Percentiles rank a stretch among this genome's conserved stretches.
phyloP scores from a whole-genome alignment of 2,797 vertebrate genomes.

The Liasis olivaceus region DNA sequence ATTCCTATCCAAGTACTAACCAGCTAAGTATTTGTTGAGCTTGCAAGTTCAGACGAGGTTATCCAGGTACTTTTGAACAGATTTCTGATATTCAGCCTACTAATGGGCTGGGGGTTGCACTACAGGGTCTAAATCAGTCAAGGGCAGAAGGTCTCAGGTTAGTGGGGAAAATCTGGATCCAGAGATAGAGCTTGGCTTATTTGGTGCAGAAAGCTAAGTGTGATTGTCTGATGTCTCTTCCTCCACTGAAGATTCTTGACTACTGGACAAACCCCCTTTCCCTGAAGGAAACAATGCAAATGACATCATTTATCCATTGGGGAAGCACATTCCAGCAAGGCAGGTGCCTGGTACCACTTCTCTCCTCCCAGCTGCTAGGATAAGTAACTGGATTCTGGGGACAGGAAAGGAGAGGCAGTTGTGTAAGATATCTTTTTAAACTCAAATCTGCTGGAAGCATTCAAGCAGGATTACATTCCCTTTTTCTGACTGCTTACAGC shows the following conservation, averaged over 20 bases:
- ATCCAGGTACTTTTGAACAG: no score
- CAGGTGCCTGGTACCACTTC: not conserved
- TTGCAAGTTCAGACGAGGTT: no score
- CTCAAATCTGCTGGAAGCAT: not conserved
- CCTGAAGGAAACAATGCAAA: not conserved
- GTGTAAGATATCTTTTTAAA: no score
- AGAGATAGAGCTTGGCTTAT: not conserved
- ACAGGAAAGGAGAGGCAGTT: not conserved
- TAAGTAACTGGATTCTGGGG: not conserved
- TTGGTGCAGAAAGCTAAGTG: not conserved
- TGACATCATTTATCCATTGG: not conserved
- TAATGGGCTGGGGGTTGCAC: not conserved
- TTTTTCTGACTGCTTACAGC: not conserved
- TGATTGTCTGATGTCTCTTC: not conserved
- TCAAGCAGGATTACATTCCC: not conserved
- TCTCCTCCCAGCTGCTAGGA: not conserved
- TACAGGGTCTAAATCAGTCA: not conserved
- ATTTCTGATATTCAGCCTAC: no score
- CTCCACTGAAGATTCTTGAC: not conserved
- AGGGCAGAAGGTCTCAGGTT: not conserved
- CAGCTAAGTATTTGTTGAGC: not conserved
- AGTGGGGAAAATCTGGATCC: not conserved
- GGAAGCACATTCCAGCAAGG: not conserved
- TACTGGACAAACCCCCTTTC: not conserved
- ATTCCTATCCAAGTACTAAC: not conserved